Base-by-base conservation (phyloP, 2,797 vertebrate genomes). In the Aphelocoma californica region DNA sequence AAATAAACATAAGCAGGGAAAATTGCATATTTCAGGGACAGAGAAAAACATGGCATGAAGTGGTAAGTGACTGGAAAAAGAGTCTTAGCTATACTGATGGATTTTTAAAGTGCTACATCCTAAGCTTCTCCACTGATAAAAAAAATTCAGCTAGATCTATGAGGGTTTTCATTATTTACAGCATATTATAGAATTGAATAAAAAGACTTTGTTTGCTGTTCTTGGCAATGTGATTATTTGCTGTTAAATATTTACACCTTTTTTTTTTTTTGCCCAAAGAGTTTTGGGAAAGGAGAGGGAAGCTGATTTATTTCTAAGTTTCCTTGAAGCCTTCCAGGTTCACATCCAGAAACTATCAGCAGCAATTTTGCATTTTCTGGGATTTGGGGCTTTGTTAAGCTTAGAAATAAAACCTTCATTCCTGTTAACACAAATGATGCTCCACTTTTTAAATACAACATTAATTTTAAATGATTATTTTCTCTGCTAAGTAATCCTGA, bases 171-270 rank as follows among this genome's bases (percentile, higher is more conserved):
- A 90, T 92, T 94, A 94, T 93, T 95, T 92, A 95, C 74, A 90
- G 34, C 77, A 85, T 44, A 61, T 80, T 85, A 92, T 34, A 73
- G 53, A 78, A 80, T 18, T 51, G 83, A 67, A 92, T 65, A 89
- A 88, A 83, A 93, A 93, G 56, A 53, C 20, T 93, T 77, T 94
- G 82, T 90, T 95, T 92, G 64, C 83, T 84, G 73, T 77, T 93
- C 74, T 80, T 92, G 78, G 88, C 81, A 88, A 94, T 64, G 67
- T 62, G 61, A 95, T 95, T 95, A 90, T 92, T 93, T 90, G 81
- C 74, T 88, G 78, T 90, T 90, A 95, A 94, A 95, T 95, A 96
- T 95, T 94, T 96, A 95, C 88, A 90, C 48, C 13, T 54, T n/a
- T 70, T 42, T 56, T 91, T n/a, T 88, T 19, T 56, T 91, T 88